phyloP scores from a whole-genome alignment of 2,113 vertebrate genomes.

The Gallinago undulata region DNA sequence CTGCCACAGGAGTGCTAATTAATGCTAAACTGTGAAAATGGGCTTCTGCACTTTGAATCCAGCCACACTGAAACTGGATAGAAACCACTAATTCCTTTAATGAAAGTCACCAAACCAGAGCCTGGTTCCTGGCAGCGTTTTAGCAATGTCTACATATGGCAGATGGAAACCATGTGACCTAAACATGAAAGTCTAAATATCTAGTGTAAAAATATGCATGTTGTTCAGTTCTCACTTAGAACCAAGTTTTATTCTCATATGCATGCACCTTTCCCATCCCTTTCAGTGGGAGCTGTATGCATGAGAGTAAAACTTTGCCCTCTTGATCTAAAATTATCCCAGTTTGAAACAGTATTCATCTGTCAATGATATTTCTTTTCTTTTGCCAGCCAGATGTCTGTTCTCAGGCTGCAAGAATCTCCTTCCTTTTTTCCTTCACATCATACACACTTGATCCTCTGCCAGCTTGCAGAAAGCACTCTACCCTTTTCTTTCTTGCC shows the following conservation, averaged over 20 bases:
- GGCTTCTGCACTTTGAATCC: slow-evolving; percentile 44
- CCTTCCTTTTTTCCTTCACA: slow-evolving; percentile 54
- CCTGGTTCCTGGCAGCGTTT: slow-evolving; percentile 31
- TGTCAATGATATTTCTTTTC: slow-evolving; percentile 36
- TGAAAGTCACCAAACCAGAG: slow-evolving; percentile 59
- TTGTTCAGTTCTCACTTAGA: slow-evolving; percentile 33
- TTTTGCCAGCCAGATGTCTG: slow-evolving; percentile 62
- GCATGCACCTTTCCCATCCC: slow-evolving; percentile 11
- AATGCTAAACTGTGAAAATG: slow-evolving; percentile 52
- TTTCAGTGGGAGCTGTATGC: neutral
- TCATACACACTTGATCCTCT: slow-evolving; percentile 48
- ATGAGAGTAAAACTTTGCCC: slow-evolving; percentile 38
- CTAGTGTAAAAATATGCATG: neutral
- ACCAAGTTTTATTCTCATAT: neutral
- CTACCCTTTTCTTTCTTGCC: slow-evolving; percentile 18
- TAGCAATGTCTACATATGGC: slow-evolving; percentile 40
- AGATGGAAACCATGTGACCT: slow-evolving; percentile 17
- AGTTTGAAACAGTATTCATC: slow-evolving; percentile 30
- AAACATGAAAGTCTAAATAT: slow-evolving; percentile 11
- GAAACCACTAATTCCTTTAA: slow-evolving; percentile 74
- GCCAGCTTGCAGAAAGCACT: slow-evolving; percentile 30
- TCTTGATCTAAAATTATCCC: slow-evolving; percentile 61
- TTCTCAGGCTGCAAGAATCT: slow-evolving; percentile 50
- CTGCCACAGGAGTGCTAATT: slow-evolving; percentile 58
- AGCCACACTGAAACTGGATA: slow-evolving; percentile 65